These are phyloP conservation scores for Eulithis prunata DNA, from an alignment of 2,888 invertebrate genomes.

Conservation along the genomic window DNA sequence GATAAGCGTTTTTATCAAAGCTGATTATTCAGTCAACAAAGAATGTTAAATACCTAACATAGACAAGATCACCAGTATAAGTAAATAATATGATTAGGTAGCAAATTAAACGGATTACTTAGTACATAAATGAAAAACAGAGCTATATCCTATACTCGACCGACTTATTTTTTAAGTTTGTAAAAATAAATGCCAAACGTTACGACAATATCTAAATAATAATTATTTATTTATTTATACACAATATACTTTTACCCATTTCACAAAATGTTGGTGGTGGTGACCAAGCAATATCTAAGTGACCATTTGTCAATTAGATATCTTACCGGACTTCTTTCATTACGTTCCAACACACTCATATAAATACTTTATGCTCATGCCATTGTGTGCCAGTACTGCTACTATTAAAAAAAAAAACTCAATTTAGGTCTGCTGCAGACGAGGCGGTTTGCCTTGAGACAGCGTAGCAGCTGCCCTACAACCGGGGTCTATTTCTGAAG, in stretches of 20 bases:
- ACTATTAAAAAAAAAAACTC: conserved; percentile 51
- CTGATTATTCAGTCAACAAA: too few relatives aligned
- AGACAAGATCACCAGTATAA: too few relatives aligned
- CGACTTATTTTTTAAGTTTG: too few relatives aligned
- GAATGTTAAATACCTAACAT: too few relatives aligned
- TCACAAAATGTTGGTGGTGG: conserved; percentile 23
- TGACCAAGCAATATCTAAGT: conserved; percentile 18
- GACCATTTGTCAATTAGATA: conserved; percentile 42
- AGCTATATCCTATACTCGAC: too few relatives aligned
- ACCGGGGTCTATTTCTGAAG: conserved; percentile 73
- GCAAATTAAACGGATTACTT: too few relatives aligned
- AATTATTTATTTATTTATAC: too few relatives aligned
- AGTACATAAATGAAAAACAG: too few relatives aligned
- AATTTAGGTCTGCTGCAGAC: conserved; percentile 63
- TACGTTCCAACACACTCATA: conserved; percentile 49
- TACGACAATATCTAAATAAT: too few relatives aligned
- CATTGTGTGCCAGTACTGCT: conserved; percentile 33
- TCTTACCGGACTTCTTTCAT: conserved; percentile 40
- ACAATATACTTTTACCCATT: conserved; percentile 17
- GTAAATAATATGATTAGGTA: too few relatives aligned
- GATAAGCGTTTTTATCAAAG: too few relatives aligned
- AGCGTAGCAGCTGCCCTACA: conserved; percentile 67
- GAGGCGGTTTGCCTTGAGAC: conserved; percentile 77
- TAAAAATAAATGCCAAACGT: too few relatives aligned
- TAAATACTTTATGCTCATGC: conserved; percentile 45